Conservation (phyloP, 2,888 invertebrate genomes). For the Sarcophaga rosellei region DNA sequence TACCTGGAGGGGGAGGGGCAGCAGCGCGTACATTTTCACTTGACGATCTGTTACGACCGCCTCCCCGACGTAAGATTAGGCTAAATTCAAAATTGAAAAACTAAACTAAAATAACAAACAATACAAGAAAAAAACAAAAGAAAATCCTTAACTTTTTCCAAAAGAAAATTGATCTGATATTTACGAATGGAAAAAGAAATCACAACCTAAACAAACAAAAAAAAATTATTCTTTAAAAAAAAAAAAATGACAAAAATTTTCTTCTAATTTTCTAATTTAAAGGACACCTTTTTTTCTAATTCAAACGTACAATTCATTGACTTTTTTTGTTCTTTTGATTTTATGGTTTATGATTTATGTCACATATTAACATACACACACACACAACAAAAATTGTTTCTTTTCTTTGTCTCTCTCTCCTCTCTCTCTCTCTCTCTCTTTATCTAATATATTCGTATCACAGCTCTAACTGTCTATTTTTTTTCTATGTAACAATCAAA, state of each 20-base stretch:
- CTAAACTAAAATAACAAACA: conserved; percentile 55
- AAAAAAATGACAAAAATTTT: conserved; percentile 18
- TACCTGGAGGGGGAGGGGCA: conserved; percentile 82
- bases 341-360: neutral
- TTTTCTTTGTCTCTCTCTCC: conserved; percentile 30
- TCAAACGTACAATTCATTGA: conserved; percentile 16
- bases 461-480: conserved; percentile 35
- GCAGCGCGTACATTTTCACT: conserved; percentile 92
- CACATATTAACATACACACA: neutral
- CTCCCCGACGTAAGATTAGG: conserved; percentile 89
- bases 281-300: conserved; percentile 19
- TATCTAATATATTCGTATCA: no score
- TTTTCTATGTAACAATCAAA: conserved; percentile 48
- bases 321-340: conserved; percentile 1
- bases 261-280: conserved; percentile 30
- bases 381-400: conserved; percentile 13
- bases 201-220: neutral
- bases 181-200: neutral
- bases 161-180: neutral
- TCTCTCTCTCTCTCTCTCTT: conserved; percentile 39
- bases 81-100: conserved; percentile 73
- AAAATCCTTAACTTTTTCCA: conserved; percentile 23
- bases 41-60: conserved; percentile 93
- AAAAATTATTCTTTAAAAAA: neutral
- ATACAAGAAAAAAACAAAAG: conserved; percentile 27